Conservation (phyloP, 92 coral and sea anemone genomes). For the Pocillopora meandrina region DNA sequence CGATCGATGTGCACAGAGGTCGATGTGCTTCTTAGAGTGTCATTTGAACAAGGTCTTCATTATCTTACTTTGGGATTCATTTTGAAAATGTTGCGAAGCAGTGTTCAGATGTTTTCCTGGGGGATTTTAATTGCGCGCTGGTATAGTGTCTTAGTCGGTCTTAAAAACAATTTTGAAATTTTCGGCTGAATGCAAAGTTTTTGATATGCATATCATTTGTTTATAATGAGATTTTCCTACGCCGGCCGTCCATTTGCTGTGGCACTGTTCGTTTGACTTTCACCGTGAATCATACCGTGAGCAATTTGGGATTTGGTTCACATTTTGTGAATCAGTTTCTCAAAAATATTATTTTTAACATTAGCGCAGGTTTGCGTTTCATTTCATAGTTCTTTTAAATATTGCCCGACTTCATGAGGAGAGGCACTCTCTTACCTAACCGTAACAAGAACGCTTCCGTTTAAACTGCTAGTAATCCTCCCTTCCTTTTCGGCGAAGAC, state of each 20-base stretch:
- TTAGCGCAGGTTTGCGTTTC: background rate
- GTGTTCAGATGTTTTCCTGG: background rate
- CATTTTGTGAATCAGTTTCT: background rate
- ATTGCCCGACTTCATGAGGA: background rate
- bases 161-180: background rate
- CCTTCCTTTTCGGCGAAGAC: too few species aligned
- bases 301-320: background rate
- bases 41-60: background rate
- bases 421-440: background rate
- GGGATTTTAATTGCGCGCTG: background rate
- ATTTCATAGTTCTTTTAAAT: background rate
- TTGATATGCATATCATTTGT: slow-evolving; percentile 4
- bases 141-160: background rate
- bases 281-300: background rate
- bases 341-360: background rate
- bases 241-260: background rate
- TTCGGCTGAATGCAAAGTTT: background rate
- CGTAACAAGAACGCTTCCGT: background rate
- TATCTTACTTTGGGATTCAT: too few species aligned
- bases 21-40: background rate
- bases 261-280: background rate
- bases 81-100: background rate
- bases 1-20: too few species aligned
- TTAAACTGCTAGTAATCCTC: background rate
- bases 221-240: background rate